These are phyloP conservation scores for Hyles euphorbiae DNA, from an alignment of 1,140 invertebrate genomes.

Conservation along the genomic window DNA sequence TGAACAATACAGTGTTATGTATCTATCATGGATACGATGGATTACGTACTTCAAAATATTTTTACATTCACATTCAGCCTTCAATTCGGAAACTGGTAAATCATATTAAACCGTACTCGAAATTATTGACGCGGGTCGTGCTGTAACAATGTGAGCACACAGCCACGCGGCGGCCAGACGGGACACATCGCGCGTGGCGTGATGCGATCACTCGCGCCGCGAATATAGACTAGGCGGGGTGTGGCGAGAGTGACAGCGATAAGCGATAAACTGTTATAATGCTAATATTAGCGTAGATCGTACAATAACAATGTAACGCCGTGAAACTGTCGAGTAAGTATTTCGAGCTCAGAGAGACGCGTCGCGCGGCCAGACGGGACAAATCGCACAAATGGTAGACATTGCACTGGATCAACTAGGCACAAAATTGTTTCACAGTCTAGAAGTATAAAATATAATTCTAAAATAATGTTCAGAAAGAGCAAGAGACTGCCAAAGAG, in stretches of 20 bases:
- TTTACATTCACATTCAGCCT: too few relatives aligned
- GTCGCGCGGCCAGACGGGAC: constrained; percentile 9
- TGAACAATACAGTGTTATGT: too few relatives aligned
- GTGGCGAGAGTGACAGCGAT: neutral
- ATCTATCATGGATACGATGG: too few relatives aligned
- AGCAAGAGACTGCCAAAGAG: too few relatives aligned
- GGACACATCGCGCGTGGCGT: constrained; percentile 22
- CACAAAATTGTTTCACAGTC: too few relatives aligned
- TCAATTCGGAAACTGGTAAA: neutral
- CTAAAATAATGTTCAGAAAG: too few relatives aligned
- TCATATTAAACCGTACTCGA: too few relatives aligned
- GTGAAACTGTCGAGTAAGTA: constrained; percentile 37
- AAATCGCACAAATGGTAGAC: constrained; percentile 5
- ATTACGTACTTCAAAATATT: too few relatives aligned
- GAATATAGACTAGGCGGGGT: constrained; percentile 15
- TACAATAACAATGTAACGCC: constrained; percentile 5
- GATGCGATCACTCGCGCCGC: constrained; percentile 14
- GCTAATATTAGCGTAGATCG: neutral
- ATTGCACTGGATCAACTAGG: too few relatives aligned
- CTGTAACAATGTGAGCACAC: constrained; percentile 18
- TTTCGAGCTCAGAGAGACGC: constrained; percentile 19
- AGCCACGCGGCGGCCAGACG: constrained; percentile 2
- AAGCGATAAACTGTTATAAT: too few relatives aligned
- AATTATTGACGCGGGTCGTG: constrained; percentile 1
- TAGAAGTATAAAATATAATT: too few relatives aligned